Conservation (phyloP, 2,888 invertebrate species). For the Agrotis ipsilon region DNA sequence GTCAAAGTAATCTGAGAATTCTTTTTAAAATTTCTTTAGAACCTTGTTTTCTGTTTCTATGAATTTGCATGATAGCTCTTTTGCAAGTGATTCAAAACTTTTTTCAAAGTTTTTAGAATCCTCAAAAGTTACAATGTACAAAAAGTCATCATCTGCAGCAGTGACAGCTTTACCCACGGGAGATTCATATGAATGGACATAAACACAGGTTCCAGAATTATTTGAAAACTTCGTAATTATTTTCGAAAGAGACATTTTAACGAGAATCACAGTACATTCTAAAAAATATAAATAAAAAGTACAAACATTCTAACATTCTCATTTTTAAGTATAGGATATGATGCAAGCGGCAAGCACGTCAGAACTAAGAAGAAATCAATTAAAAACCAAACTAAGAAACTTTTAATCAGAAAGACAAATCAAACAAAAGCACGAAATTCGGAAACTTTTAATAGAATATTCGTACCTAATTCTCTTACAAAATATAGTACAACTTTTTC, state of each 20-base stretch:
- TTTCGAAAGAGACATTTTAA: constrained; percentile 28
- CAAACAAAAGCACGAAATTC: background rate
- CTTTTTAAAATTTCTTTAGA: constrained; percentile 71
- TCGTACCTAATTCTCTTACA: constrained; percentile 3
- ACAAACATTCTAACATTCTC: too few relatives aligned
- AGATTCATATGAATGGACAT: constrained; percentile 70
- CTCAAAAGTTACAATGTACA: constrained; percentile 80
- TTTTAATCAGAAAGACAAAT: background rate
- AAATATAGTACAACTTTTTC: constrained; percentile 8
- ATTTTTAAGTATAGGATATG: too few relatives aligned
- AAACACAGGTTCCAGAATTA: constrained; percentile 49
- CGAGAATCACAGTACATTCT: too few relatives aligned
- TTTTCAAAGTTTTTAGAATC: constrained; percentile 81
- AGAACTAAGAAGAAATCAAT: too few relatives aligned
- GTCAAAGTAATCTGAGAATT: constrained; percentile 77
- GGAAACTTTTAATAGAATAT: constrained; percentile 9
- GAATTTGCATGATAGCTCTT: constrained; percentile 73
- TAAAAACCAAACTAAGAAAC: too few relatives aligned
- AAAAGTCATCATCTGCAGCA: constrained; percentile 79
- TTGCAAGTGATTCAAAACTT: constrained; percentile 71
- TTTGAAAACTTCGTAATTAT: constrained; percentile 42
- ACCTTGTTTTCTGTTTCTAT: constrained; percentile 74
- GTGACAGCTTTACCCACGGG: constrained; percentile 79
- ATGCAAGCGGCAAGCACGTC: too few relatives aligned
- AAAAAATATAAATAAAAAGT: too few relatives aligned